Evolutionary conservation across 2,888 invertebrate species (phyloP).

Genomic region (Eristalis arbustorum): DNA sequence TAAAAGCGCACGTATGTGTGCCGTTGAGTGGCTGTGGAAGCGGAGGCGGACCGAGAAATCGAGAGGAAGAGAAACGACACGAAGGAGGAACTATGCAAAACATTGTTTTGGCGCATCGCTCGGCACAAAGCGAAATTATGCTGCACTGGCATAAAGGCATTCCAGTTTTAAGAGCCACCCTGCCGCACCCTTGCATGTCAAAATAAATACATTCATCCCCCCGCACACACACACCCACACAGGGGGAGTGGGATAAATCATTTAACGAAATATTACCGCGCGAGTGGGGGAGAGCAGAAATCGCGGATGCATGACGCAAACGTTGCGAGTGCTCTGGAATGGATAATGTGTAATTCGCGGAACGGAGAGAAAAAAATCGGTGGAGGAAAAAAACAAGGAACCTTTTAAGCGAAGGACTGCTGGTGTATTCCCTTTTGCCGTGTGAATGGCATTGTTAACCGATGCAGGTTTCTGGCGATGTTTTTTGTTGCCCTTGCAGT

Average conservation of each 20-base stretch:
- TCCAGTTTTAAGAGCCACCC: constrained; percentile 11
- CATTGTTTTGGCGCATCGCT: constrained; percentile 32
- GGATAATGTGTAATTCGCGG: not conserved
- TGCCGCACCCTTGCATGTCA: not conserved
- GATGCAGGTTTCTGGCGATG: not conserved
- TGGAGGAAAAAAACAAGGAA: not conserved
- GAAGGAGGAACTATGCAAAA: constrained; percentile 33
- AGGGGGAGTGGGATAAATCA: constrained; percentile 20
- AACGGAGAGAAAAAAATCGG: not conserved
- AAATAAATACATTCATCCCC: not conserved
- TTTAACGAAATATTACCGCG: constrained; percentile 33
- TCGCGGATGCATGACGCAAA: constrained; percentile 4
- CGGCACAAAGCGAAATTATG: constrained; percentile 29
- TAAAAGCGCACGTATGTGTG: not conserved
- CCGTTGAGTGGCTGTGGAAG: not conserved
- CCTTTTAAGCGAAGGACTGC: constrained; percentile 11
- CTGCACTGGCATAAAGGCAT: constrained; percentile 46
- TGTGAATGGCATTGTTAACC: not conserved
- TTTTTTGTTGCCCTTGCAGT: not conserved
- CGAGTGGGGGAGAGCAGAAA: not conserved
- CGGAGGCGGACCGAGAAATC: not conserved
- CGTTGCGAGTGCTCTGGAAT: not conserved
- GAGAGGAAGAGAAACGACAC: not conserved
- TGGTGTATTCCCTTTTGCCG: not conserved
- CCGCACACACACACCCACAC: not conserved